Conservation (phyloP, 2,797 vertebrate species). For the Eremophila alpestris region DNA sequence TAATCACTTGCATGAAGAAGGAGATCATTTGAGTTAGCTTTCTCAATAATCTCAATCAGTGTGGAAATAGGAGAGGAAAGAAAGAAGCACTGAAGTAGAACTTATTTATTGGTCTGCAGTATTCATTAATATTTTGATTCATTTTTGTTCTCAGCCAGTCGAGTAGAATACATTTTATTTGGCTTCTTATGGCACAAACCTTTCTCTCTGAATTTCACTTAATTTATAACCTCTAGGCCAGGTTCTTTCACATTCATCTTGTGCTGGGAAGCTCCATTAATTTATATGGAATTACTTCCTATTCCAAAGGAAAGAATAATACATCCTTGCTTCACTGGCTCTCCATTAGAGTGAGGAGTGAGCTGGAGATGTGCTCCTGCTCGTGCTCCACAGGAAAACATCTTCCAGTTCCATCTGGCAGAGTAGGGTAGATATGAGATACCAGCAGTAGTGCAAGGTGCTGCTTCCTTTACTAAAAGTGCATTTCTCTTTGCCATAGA, state of each 20-base stretch:
- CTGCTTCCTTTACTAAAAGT: not conserved
- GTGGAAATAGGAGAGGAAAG: not conserved
- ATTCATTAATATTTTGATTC: constrained; percentile 38
- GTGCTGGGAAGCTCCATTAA: not conserved
- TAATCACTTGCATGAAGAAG: not conserved
- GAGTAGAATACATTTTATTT: constrained; percentile 6
- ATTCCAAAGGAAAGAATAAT: not conserved
- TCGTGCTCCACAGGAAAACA: not conserved
- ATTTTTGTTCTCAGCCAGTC: constrained; percentile 30
- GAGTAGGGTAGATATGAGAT: not conserved
- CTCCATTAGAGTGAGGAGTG: not conserved
- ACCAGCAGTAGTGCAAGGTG: not conserved
- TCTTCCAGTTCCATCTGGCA: not conserved
- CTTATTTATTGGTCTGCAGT: constrained; percentile 28
- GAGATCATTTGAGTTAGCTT: not conserved
- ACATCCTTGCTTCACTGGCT: not conserved
- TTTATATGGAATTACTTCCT: constrained; percentile 14
- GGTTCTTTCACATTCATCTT: constrained; percentile 8
- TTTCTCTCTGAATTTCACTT: not conserved
- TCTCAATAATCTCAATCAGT: not conserved
- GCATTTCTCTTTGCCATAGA: not conserved
- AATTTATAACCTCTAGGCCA: constrained; percentile 14
- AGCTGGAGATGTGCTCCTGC: not conserved
- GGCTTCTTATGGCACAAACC: not conserved
- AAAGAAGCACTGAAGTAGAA: constrained; percentile 21